A percentile compares a stretch with the other conserved stretches of the same genome.
These are phyloP conservation scores for Aradophagus sp. DNA, from an alignment of 1,140 invertebrate species.

Conservation along the genomic window DNA sequence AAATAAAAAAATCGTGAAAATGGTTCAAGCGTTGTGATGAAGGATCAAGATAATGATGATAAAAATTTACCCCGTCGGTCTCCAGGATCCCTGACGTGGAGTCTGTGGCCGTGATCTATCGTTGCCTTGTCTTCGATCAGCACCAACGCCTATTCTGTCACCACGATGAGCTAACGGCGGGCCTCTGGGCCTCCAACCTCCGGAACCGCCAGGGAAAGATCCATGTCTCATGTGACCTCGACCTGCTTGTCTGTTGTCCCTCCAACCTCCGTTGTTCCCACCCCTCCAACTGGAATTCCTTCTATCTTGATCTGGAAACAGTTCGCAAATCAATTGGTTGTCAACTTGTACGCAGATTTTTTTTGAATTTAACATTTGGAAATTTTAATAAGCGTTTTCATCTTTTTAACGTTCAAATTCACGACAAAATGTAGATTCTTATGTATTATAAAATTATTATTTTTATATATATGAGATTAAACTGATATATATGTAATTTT, in stretches of 20 bases:
- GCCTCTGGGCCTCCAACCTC: slow-evolving; percentile 56
- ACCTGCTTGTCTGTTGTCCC: slow-evolving; percentile 62
- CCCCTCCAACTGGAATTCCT: slow-evolving; percentile 61
- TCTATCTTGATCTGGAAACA: slow-evolving; percentile 66
- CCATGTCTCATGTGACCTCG: slow-evolving; percentile 67
- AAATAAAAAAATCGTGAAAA: too few species aligned
- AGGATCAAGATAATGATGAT: slow-evolving; percentile 12
- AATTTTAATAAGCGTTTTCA: too few species aligned
- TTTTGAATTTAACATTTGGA: too few species aligned
- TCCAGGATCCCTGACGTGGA: slow-evolving; percentile 62
- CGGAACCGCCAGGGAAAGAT: slow-evolving; percentile 41
- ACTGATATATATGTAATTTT: too few species aligned
- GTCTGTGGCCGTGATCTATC: slow-evolving; percentile 61
- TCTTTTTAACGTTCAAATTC: too few species aligned
- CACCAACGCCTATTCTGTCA: slow-evolving; percentile 57
- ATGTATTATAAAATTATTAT: too few species aligned
- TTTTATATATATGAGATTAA: too few species aligned
- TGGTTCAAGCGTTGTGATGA: too few species aligned
- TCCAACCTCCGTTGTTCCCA: slow-evolving; percentile 69
- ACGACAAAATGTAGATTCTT: too few species aligned
- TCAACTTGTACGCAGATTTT: too few species aligned
- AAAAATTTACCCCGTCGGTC: slow-evolving; percentile 59
- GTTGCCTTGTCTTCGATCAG: slow-evolving; percentile 59
- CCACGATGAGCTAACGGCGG: slow-evolving; percentile 49
- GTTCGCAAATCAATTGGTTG: too few species aligned